These are phyloP conservation scores for Agrochola litura DNA, from an alignment of 2,888 invertebrate species.

Conservation along the genomic window DNA sequence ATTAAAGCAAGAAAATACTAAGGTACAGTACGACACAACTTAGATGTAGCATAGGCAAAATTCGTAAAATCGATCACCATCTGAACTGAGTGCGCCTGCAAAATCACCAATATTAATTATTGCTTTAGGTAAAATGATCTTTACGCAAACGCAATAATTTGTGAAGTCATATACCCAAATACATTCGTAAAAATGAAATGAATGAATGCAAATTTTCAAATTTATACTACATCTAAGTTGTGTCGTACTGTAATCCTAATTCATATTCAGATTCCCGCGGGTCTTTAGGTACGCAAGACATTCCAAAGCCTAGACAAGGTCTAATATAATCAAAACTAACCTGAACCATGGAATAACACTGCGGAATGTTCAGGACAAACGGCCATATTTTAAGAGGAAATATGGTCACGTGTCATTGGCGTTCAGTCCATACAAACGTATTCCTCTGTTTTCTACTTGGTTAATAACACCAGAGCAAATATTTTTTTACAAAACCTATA, in stretches of 20 bases:
- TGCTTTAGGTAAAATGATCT: too few species aligned
- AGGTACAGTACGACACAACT: not conserved
- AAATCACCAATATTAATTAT: too few species aligned
- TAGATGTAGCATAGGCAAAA: too few species aligned
- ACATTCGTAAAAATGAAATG: too few species aligned
- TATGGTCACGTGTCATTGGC: not conserved
- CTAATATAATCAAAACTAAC: constrained; percentile 36
- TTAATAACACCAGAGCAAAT: not conserved
- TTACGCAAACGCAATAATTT: too few species aligned
- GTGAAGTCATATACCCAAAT: too few species aligned
- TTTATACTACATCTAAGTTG: too few species aligned
- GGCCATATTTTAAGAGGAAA: not conserved
- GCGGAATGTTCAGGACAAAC: constrained; percentile 2
- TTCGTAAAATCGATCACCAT: too few species aligned
- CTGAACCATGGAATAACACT: constrained; percentile 18
- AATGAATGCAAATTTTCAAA: too few species aligned
- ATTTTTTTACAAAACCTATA: not conserved
- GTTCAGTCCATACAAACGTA: not conserved
- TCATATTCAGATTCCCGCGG: constrained; percentile 21
- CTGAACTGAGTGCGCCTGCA: too few species aligned
- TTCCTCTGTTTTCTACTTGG: not conserved
- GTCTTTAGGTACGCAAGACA: not conserved
- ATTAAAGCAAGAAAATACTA: not conserved
- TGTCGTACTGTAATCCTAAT: too few species aligned
- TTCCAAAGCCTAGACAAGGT: constrained; percentile 8